phyloP scores from a whole-genome alignment of 2,113 vertebrate genomes.

The Ancistrus triradiatus region DNA sequence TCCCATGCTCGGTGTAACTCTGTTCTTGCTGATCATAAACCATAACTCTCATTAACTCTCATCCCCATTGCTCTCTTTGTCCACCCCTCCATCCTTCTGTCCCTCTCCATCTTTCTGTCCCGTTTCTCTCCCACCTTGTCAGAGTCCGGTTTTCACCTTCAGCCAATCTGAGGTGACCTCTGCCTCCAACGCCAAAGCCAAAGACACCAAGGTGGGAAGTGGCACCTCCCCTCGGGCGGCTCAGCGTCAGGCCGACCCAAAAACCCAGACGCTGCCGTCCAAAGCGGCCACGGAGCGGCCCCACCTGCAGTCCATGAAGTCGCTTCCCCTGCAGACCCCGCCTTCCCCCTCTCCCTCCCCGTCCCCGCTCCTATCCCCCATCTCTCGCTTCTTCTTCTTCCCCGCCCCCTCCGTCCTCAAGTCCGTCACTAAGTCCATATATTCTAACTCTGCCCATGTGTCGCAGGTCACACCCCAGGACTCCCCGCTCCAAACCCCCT shows the following conservation, averaged over 20 bases:
- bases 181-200: slow-evolving; percentile 58
- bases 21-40: slow-evolving; percentile 52
- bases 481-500: slow-evolving; percentile 75
- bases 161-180: slow-evolving; percentile 74
- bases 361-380: slow-evolving; percentile 70
- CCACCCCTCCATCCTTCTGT: slow-evolving; percentile 54
- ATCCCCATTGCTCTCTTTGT: slow-evolving; percentile 64
- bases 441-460: slow-evolving; percentile 73
- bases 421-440: slow-evolving; percentile 63
- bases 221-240: slow-evolving; percentile 59
- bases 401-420: slow-evolving; percentile 77
- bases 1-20: slow-evolving; percentile 30
- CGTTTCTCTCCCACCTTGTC: slow-evolving; percentile 51
- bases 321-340: slow-evolving; percentile 74
- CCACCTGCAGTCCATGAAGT: slow-evolving; percentile 79
- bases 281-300: slow-evolving; percentile 73
- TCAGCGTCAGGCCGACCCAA: slow-evolving; percentile 71
- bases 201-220: slow-evolving; percentile 70
- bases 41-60: slow-evolving; percentile 57
- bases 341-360: slow-evolving; percentile 68
- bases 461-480: slow-evolving; percentile 82
- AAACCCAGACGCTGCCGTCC: slow-evolving; percentile 87
- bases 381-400: slow-evolving; percentile 76
- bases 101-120: slow-evolving; percentile 50
- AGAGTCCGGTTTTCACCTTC: slow-evolving; percentile 91